A percentile compares a stretch with the other conserved stretches of the same genome.
Evolutionary conservation across 2,888 invertebrate genomes (phyloP).

Genomic region (Xylota sylvarum): DNA sequence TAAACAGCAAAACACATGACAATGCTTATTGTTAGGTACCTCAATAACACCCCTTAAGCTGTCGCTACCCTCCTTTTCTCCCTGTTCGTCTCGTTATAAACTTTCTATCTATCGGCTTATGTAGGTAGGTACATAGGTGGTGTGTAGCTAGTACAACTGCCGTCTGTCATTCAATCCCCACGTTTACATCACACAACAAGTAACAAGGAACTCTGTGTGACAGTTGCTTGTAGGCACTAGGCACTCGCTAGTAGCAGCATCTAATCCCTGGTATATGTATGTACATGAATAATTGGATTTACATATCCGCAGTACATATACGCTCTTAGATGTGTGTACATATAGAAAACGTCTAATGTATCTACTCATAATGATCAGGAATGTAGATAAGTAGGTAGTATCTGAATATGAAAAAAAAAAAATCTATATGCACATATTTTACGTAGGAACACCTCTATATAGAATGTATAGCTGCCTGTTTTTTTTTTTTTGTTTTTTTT

Average conservation of each 20-base stretch:
- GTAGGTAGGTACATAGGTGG: constrained; percentile 20
- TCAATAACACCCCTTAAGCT: constrained; percentile 26
- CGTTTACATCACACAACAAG: constrained; percentile 59
- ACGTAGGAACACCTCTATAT: constrained; percentile 43
- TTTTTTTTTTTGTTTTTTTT: constrained; percentile 2
- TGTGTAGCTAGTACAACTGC: constrained; percentile 13
- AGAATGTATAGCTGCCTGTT: constrained; percentile 11
- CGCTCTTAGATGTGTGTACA: constrained; percentile 8
- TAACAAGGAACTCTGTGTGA: constrained; percentile 49
- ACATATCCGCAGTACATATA: constrained; percentile 39
- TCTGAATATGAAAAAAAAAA: constrained; percentile 37
- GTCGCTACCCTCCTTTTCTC: background rate
- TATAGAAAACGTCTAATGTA: constrained; percentile 28
- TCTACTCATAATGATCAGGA: constrained; percentile 59
- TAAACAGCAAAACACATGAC: constrained; percentile 65
- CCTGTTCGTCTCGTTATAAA: constrained; percentile 1
- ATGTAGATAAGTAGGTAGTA: constrained; percentile 55
- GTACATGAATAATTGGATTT: constrained; percentile 58
- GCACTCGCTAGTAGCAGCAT: constrained; percentile 36
- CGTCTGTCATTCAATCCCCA: constrained; percentile 74
- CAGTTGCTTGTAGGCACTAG: constrained; percentile 35
- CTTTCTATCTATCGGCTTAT: constrained; percentile 20
- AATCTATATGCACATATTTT: constrained; percentile 55
- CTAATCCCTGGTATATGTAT: background rate
- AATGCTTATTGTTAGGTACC: constrained; percentile 54